Conservation (phyloP, 2,113 vertebrate species). For the Chamaetylas fuelleborni region DNA sequence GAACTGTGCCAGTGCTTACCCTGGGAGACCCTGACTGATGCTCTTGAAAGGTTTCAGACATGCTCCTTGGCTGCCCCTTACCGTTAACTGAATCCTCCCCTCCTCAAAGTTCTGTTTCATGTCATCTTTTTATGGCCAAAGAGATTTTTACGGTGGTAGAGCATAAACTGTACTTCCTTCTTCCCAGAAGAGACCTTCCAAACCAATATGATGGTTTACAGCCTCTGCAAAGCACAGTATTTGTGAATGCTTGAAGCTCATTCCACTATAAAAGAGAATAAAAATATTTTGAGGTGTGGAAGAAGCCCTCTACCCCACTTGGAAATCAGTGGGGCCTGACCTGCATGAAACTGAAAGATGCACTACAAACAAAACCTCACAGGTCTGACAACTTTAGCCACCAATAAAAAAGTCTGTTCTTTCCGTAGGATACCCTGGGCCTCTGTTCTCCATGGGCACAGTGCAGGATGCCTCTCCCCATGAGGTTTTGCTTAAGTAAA, state of each 20-base stretch:
- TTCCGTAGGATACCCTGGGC: neutral
- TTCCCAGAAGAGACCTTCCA: neutral
- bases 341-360: neutral
- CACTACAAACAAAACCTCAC: neutral
- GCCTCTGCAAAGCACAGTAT: neutral
- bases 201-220: neutral
- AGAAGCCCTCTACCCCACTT: accelerated
- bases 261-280: neutral
- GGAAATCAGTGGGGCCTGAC: accelerated
- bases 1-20: neutral
- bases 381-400: neutral
- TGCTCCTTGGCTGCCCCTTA: neutral
- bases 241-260: neutral
- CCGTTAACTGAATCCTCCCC: neutral
- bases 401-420: accelerated
- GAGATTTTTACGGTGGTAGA: neutral
- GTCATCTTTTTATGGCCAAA: slow-evolving; percentile 5
- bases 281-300: neutral
- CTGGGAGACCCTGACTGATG: neutral
- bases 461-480: accelerated
- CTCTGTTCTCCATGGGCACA: accelerated
- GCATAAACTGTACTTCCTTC: neutral
- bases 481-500: neutral
- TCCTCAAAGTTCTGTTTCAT: neutral
- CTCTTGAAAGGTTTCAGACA: slow-evolving; percentile 15